These are phyloP conservation scores for Hypselothyrea guttata DNA, from an alignment of 2,888 invertebrate species.

Conservation along the genomic window DNA sequence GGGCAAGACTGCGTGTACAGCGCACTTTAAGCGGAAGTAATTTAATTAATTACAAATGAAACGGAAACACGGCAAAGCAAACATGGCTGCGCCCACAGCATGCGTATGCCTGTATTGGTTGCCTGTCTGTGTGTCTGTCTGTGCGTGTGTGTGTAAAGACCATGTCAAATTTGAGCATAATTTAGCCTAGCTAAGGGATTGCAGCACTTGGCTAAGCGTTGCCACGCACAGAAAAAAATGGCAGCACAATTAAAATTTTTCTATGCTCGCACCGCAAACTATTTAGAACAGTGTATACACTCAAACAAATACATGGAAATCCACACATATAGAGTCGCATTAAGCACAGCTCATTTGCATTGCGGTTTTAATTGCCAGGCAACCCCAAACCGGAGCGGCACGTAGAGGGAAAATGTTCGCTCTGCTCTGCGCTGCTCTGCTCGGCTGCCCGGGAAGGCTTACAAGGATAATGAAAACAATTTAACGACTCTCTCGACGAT, in stretches of 20 bases:
- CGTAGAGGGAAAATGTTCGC: neutral
- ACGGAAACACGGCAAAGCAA: constrained; percentile 66
- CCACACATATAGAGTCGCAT: constrained; percentile 34
- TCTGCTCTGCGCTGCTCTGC: constrained; percentile 7
- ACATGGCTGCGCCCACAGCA: constrained; percentile 10
- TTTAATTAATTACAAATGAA: constrained; percentile 79
- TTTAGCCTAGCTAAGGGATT: constrained; percentile 12
- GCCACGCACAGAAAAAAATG: constrained; percentile 40
- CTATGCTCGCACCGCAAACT: constrained; percentile 47
- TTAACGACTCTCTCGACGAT: constrained; percentile 76
- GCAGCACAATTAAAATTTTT: constrained; percentile 65
- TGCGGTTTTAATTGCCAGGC: constrained; percentile 72
- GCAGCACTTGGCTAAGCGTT: constrained; percentile 39
- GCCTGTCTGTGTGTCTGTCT: neutral
- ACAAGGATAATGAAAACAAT: constrained; percentile 77
- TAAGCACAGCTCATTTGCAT: constrained; percentile 76
- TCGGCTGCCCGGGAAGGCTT: constrained; percentile 52
- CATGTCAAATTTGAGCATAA: constrained; percentile 45
- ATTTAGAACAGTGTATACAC: constrained; percentile 38
- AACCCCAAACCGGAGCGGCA: constrained; percentile 13
- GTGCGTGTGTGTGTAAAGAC: constrained; percentile 19
- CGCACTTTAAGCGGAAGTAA: constrained; percentile 77
- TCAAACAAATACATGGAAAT: constrained; percentile 3
- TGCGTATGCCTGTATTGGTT: too few relatives aligned
- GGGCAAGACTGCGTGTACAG: constrained; percentile 33